phyloP scores from a whole-genome alignment of 2,888 invertebrate species.

The Eulithis prunata region DNA sequence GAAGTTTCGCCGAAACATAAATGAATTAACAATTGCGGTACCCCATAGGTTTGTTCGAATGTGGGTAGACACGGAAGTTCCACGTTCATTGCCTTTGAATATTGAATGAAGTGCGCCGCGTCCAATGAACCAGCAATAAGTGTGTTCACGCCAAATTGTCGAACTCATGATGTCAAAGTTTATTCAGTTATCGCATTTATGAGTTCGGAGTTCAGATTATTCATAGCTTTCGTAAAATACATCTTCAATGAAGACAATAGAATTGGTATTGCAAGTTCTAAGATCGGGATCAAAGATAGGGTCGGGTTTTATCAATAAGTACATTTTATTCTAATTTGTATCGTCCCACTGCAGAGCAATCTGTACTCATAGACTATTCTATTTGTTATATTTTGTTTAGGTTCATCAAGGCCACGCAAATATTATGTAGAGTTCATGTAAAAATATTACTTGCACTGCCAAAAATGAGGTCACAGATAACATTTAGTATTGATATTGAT shows the following conservation, averaged over 20 bases:
- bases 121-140: constrained; percentile 55
- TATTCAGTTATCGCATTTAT: constrained; percentile 34
- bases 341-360: too few species aligned
- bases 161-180: constrained; percentile 57
- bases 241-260: background rate
- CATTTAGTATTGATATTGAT: too few species aligned
- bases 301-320: too few species aligned
- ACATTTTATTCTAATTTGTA: too few species aligned
- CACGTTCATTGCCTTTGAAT: constrained; percentile 59
- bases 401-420: too few species aligned
- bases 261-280: background rate
- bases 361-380: too few species aligned
- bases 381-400: too few species aligned
- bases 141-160: constrained; percentile 57
- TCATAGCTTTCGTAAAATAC: constrained; percentile 8
- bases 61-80: constrained; percentile 51
- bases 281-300: too few species aligned
- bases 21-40: constrained; percentile 10
- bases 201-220: constrained; percentile 27
- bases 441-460: too few species aligned
- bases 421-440: too few species aligned
- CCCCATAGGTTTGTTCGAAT: constrained; percentile 33
- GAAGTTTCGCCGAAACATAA: too few species aligned
- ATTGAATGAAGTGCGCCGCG: constrained; percentile 52
- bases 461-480: too few species aligned